Percentiles rank a stretch among this genome's conserved stretches.
Conservation (phyloP, 2,797 vertebrate species). For the Podargus strigoides region DNA sequence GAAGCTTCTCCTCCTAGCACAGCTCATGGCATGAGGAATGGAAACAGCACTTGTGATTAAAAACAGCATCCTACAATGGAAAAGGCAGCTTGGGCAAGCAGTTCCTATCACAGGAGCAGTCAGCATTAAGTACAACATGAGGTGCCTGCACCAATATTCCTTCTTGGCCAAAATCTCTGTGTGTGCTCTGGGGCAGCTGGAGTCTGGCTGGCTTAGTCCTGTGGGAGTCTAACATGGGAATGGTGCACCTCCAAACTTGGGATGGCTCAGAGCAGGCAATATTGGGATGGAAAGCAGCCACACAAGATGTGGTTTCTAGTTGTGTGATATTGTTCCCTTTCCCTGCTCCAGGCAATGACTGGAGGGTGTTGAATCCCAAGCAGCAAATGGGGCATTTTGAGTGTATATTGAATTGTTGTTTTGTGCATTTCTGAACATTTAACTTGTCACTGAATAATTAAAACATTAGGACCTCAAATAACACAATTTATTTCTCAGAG, state of each 20-base stretch:
- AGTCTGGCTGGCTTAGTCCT: background rate
- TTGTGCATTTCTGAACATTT: background rate
- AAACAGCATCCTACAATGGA: background rate
- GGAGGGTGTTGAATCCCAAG: background rate
- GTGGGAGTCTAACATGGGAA: fast-evolving
- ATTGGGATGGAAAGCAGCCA: background rate
- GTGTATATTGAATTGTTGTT: background rate
- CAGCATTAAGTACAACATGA: fast-evolving
- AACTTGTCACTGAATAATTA: background rate
- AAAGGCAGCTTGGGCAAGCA: background rate
- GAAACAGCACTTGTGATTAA: background rate
- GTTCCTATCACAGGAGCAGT: background rate
- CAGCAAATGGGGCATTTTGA: background rate
- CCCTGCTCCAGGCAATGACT: background rate
- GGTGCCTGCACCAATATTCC: too few species aligned
- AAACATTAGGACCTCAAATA: background rate
- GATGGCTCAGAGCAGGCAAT: background rate
- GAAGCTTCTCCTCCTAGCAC: background rate
- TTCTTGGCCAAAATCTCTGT: fast-evolving
- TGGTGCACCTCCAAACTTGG: background rate
- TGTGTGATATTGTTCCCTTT: background rate
- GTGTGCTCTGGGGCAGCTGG: background rate
- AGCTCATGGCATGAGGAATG: background rate
- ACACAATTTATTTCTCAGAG: background rate
- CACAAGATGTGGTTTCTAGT: background rate